Evolutionary conservation across 2,797 vertebrate species (phyloP), one percentile per base, ranked within the genome.

Genomic region (Syndactyla subalaris): DNA sequence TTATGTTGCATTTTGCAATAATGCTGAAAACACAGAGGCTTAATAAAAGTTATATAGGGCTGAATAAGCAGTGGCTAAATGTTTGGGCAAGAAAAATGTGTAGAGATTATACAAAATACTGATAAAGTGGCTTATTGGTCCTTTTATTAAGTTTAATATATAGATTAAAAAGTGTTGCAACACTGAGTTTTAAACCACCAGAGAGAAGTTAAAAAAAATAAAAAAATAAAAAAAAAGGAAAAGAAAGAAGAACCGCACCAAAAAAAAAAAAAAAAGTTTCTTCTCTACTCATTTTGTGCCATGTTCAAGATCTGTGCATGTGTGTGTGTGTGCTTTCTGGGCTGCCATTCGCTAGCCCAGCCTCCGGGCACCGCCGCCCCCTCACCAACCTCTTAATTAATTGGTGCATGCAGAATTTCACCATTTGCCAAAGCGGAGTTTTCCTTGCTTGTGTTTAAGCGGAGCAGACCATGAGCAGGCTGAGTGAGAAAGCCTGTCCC

Each of bases 71-170:
- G 73, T 94, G 89, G 92, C 75, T 97, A 97, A 93, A 95, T 49
- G 74, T 91, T n/a, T 79, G 66, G 63, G 88, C 88, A 93, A 92
- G 39, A 88, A 85, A 89, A 93, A 84, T 66, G 83, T 97, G 96
- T 85, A 96, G 81, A 96, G 95, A 92, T 92, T 95, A 97, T 95
- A 97, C 70, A 98, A 98, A 98, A 98, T 97, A 98, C 96, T 97
- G 97, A 95, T 85, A 94, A 92, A 97, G 95, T 97, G 97, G 95
- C 91, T 93, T 98, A 96, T 94, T 97, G 97, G 97, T 98, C 97
- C 97, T 95, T 94, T 95, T 96, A 96, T 95, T 98, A 96, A 91
- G 79, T 95, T 96, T 95, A 95, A 95, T 5, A 81, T 95, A 89
- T 93, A 95, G 85, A 96, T 97, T 96, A 97, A 97, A 97, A 97